These are phyloP conservation scores for Poeciliopsis turneri DNA, from an alignment of 2,797 vertebrate species.

Conservation along the genomic window DNA sequence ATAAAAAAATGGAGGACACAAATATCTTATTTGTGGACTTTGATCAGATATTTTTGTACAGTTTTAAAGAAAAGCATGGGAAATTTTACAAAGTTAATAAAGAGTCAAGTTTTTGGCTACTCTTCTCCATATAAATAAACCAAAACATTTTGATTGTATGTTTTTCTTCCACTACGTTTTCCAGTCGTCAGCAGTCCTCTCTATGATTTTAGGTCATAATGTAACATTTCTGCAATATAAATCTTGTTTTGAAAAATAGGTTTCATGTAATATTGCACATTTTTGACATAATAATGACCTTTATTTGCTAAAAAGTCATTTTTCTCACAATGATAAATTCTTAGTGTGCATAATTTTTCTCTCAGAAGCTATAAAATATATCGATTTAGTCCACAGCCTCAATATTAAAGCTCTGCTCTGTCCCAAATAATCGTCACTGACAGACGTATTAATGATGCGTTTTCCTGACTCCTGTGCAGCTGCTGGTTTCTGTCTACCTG, in stretches of 20 bases:
- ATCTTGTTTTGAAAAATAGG: not conserved
- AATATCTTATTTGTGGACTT: too few species aligned
- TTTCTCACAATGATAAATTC: not conserved
- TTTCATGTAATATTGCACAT: not conserved
- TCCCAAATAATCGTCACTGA: not conserved
- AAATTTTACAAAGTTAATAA: too few species aligned
- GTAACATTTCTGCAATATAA: not conserved
- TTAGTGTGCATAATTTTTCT: not conserved
- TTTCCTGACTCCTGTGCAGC: conserved; percentile 16
- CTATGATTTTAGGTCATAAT: not conserved
- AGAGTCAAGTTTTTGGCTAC: not conserved
- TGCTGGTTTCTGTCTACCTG: conserved; percentile 86
- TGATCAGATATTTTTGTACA: too few species aligned
- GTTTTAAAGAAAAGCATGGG: too few species aligned
- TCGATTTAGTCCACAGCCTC: not conserved
- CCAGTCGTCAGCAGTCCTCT: not conserved
- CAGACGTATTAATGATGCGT: conserved; percentile 7
- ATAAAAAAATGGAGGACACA: too few species aligned
- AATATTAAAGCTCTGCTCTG: not conserved
- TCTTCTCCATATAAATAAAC: not conserved
- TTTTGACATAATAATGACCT: not conserved
- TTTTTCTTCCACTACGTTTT: conserved; percentile 1
- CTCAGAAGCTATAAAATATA: not conserved
- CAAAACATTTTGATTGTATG: not conserved
- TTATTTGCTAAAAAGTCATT: not conserved